phyloP scores from a whole-genome alignment of 2,113 vertebrate genomes.

The Paramisgurnus dabryanus region DNA sequence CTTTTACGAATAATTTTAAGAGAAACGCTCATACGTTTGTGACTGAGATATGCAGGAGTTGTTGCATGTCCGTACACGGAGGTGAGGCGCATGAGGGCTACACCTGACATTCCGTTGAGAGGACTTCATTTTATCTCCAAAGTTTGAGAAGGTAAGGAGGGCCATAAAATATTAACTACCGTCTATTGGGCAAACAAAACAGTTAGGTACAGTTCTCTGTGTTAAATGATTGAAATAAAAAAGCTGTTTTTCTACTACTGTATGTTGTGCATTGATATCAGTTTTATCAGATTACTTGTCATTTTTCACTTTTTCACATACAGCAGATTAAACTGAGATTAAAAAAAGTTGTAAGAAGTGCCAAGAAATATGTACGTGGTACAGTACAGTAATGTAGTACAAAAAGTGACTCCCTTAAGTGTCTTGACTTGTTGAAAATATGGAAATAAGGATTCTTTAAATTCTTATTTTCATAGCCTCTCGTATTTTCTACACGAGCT shows the following conservation, averaged over 20 bases:
- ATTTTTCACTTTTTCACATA: neutral
- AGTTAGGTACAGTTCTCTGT: neutral
- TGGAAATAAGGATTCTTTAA: constrained; percentile 22
- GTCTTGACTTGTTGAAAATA: constrained; percentile 7
- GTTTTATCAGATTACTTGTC: neutral
- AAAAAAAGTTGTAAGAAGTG: too few species aligned
- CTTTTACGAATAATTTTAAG: constrained; percentile 19
- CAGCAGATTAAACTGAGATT: neutral
- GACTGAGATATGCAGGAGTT: constrained; percentile 57
- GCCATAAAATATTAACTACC: neutral
- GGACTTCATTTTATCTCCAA: constrained; percentile 29
- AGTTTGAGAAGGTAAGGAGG: constrained; percentile 48
- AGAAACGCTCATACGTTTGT: constrained; percentile 23
- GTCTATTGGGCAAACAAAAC: neutral
- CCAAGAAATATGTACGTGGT: too few species aligned
- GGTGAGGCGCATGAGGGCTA: constrained; percentile 58
- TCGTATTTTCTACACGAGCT: constrained; percentile 47
- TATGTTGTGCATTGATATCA: constrained; percentile 2
- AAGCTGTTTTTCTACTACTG: neutral
- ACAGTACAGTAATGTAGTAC: neutral
- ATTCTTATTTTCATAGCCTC: constrained; percentile 40
- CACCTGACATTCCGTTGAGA: constrained; percentile 11
- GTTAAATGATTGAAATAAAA: neutral
- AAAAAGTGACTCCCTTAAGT: neutral
- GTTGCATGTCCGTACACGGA: constrained; percentile 43